Evolutionary conservation across 2,888 invertebrate species (phyloP).

Genomic region (Oxyteleia sp.): DNA sequence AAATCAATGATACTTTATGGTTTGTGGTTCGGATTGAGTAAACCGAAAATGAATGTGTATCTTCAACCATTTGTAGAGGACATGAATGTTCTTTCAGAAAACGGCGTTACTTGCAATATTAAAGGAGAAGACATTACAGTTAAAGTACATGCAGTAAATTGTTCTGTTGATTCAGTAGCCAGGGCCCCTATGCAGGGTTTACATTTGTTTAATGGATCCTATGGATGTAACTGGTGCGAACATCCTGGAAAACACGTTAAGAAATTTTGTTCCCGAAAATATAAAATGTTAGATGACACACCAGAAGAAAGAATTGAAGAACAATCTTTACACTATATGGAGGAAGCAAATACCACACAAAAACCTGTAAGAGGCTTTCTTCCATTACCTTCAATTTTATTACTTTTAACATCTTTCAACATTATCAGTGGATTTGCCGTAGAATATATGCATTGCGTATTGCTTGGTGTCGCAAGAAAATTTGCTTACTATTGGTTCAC

Average conservation of each 20-base stretch:
- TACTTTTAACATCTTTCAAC: too few relatives aligned
- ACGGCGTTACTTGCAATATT: conserved; percentile 48
- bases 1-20: conserved; percentile 30
- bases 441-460: too few relatives aligned
- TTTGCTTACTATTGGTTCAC: too few relatives aligned
- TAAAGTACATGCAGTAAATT: conserved; percentile 45
- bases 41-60: conserved; percentile 48
- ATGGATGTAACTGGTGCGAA: conserved; percentile 42
- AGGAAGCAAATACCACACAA: too few relatives aligned
- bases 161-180: conserved; percentile 66
- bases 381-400: too few relatives aligned
- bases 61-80: conserved; percentile 44
- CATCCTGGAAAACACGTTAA: conserved; percentile 25
- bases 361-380: too few relatives aligned
- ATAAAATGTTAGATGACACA: conserved; percentile 2
- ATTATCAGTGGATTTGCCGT: too few relatives aligned
- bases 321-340: conserved; percentile 16
- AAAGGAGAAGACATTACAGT: conserved; percentile 25
- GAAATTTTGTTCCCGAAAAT: conserved; percentile 1
- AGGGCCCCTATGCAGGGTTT: conserved; percentile 26
- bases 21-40: conserved; percentile 51
- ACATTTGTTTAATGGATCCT: conserved; percentile 29
- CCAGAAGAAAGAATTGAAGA: too few relatives aligned
- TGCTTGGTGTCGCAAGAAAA: too few relatives aligned
- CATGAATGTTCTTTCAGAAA: conserved; percentile 35